Conservation (phyloP, 2,113 vertebrate genomes). For the Nibea coibor region DNA sequence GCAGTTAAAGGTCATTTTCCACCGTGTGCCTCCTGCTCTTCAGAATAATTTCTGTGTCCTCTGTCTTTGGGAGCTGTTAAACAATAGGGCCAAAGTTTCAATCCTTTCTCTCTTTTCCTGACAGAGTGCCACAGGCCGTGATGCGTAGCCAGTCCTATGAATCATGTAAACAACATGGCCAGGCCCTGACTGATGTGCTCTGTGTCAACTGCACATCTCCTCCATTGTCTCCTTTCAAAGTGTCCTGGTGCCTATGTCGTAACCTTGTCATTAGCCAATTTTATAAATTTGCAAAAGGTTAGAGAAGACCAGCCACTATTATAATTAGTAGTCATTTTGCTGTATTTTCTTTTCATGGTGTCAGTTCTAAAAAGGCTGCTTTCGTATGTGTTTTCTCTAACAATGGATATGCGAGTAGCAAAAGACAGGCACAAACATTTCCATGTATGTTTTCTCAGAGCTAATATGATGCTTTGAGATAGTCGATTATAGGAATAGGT, state of each 20-base stretch:
- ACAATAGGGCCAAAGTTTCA: slow-evolving; percentile 95
- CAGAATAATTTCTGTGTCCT: slow-evolving; percentile 88
- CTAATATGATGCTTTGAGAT: slow-evolving; percentile 22
- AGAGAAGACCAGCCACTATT: slow-evolving; percentile 49
- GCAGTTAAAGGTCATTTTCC: slow-evolving; percentile 97
- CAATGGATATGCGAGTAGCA: neutral
- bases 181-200: slow-evolving; percentile 70
- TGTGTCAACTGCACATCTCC: slow-evolving; percentile 66
- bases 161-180: slow-evolving; percentile 83
- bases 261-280: slow-evolving; percentile 78
- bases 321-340: slow-evolving; percentile 72
- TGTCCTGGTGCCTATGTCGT: slow-evolving; percentile 58
- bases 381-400: slow-evolving; percentile 42
- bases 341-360: slow-evolving; percentile 46
- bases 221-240: slow-evolving; percentile 58
- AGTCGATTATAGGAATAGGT: neutral
- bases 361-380: slow-evolving; percentile 61
- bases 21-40: slow-evolving; percentile 94
- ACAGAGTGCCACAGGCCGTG: slow-evolving; percentile 72
- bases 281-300: slow-evolving; percentile 74
- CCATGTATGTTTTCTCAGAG: slow-evolving; percentile 26
- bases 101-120: slow-evolving; percentile 85
- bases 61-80: slow-evolving; percentile 87
- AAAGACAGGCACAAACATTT: slow-evolving; percentile 42
- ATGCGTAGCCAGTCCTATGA: slow-evolving; percentile 73